Evolutionary conservation across 2,888 invertebrate genomes (phyloP).

Genomic region (Hofmannophila pseudospretella): DNA sequence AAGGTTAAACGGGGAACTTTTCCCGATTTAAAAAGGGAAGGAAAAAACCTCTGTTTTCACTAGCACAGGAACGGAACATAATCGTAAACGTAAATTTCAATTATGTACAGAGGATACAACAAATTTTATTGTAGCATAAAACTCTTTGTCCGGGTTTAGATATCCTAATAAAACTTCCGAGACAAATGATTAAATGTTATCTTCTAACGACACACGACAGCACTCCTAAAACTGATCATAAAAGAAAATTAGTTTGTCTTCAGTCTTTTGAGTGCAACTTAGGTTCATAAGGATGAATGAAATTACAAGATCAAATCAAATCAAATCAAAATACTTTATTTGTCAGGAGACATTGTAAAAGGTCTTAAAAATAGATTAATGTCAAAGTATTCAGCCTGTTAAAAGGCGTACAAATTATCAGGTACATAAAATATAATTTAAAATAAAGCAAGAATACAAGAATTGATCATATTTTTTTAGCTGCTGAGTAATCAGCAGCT

Average conservation of each 20-base stretch:
- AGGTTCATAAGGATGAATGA: too few relatives aligned
- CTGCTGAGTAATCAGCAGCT: too few relatives aligned
- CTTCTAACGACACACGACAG: constrained; percentile 16
- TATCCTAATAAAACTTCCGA: constrained; percentile 28
- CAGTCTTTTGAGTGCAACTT: neutral
- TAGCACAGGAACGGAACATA: constrained; percentile 15
- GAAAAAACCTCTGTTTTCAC: constrained; percentile 14
- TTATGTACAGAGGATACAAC: constrained; percentile 27
- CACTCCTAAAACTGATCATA: neutral
- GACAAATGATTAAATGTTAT: constrained; percentile 26
- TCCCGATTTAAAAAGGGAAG: constrained; percentile 1
- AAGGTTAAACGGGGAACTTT: neutral
- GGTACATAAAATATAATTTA: too few relatives aligned
- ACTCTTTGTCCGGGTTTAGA: constrained; percentile 27
- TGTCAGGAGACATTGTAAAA: too few relatives aligned
- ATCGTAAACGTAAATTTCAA: constrained; percentile 39
- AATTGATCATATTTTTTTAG: too few relatives aligned
- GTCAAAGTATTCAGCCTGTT: too few relatives aligned
- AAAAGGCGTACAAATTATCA: too few relatives aligned
- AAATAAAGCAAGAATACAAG: too few relatives aligned
- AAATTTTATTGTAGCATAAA: constrained; percentile 35
- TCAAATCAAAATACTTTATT: too few relatives aligned
- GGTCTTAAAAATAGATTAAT: too few relatives aligned
- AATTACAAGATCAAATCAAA: too few relatives aligned
- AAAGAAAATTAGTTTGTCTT: neutral